Percentiles rank a stretch among this genome's conserved stretches.
Conservation (phyloP, 37 sponge, comb jelly and placozoan genomes). For the Ephydatia muelleri region DNA sequence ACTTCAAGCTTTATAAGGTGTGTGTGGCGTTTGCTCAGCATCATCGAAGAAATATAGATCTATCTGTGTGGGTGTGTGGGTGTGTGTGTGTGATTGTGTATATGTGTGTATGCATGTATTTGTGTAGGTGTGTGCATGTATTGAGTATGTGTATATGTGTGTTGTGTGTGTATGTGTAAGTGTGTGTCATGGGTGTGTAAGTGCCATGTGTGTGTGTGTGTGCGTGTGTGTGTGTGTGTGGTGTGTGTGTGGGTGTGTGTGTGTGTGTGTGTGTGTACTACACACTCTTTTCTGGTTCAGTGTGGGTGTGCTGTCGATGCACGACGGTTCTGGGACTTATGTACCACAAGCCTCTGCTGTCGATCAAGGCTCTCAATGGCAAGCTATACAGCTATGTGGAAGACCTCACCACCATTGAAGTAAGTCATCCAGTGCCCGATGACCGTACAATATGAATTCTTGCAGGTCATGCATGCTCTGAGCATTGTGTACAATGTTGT, state of each 20-base stretch:
- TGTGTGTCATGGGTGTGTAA: background rate
- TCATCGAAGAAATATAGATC: background rate
- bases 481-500: too few species aligned
- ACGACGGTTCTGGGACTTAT: constrained; percentile 27
- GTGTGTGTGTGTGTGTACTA: background rate
- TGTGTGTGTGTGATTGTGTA: background rate
- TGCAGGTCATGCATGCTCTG: too few species aligned
- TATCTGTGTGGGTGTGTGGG: too few species aligned
- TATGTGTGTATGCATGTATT: background rate
- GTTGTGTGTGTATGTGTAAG: background rate
- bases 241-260: background rate
- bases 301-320: constrained; percentile 63
- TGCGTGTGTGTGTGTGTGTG: background rate
- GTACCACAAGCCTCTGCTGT: constrained; percentile 36
- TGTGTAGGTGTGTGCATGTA: background rate
- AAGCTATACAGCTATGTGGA: constrained; percentile 68
- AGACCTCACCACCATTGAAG: constrained; percentile 47
- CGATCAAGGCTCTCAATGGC: constrained; percentile 41
- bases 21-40: background rate
- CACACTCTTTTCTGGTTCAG: background rate
- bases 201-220: background rate
- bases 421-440: too few species aligned
- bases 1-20: constrained; percentile 78
- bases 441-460: too few species aligned
- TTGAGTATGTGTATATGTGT: background rate